Percentiles rank a stretch among this genome's conserved stretches.
Evolutionary conservation across 2,888 invertebrate species (phyloP).

Genomic region (Eupithecia tripunctaria): DNA sequence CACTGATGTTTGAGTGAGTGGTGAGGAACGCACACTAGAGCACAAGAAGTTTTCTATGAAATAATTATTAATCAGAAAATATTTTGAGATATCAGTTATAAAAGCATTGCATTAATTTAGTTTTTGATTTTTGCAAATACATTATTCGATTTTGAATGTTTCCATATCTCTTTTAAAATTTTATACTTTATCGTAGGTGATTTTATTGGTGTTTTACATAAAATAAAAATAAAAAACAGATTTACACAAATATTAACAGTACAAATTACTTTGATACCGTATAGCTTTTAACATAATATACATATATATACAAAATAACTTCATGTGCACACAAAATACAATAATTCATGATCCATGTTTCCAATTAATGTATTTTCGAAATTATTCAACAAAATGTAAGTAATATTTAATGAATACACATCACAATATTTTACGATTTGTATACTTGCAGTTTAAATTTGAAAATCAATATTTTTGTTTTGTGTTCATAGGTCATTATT

Average conservation of each 20-base stretch:
- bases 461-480: not conserved
- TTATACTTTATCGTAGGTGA: constrained; percentile 42
- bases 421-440: not conserved
- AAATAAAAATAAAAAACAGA: constrained; percentile 33
- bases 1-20: constrained; percentile 62
- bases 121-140: constrained; percentile 23
- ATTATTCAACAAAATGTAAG: not conserved
- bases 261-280: constrained; percentile 57
- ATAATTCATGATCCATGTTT: not conserved
- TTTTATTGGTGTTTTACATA: constrained; percentile 46
- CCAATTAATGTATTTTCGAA: not conserved
- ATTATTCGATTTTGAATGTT: constrained; percentile 44
- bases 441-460: not conserved
- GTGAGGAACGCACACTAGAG: constrained; percentile 61
- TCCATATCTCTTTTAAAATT: constrained; percentile 50
- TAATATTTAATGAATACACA: not conserved
- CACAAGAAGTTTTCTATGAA: constrained; percentile 56
- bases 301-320: no score
- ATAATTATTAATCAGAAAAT: constrained; percentile 30
- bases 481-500: not conserved
- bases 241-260: constrained; percentile 50
- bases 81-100: constrained; percentile 23
- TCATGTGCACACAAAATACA: not conserved
- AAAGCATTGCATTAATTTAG: constrained; percentile 4
- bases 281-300: constrained; percentile 46